These are phyloP conservation scores for Anguilla pacifica DNA, from an alignment of 2,797 vertebrate genomes.

Conservation along the genomic window DNA sequence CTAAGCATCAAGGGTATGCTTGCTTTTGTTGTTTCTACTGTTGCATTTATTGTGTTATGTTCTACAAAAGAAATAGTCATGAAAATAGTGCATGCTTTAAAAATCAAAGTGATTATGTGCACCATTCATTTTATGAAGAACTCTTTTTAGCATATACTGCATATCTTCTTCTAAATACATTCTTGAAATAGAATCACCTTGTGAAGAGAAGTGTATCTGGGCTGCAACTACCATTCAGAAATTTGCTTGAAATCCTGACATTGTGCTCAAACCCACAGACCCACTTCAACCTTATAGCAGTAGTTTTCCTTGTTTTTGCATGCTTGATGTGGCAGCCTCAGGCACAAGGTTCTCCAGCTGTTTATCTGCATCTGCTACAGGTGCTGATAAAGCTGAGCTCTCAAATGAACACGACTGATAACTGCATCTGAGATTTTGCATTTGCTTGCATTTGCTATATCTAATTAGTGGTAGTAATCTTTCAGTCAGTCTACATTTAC, in stretches of 20 bases:
- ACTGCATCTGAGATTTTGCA: background rate
- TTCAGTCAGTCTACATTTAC: background rate
- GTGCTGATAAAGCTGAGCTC: background rate
- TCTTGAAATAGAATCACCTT: background rate
- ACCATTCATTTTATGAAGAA: background rate
- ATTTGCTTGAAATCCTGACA: background rate
- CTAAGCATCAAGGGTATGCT: background rate
- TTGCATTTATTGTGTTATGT: background rate
- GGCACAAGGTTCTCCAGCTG: background rate
- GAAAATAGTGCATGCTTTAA: background rate
- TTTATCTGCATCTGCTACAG: background rate
- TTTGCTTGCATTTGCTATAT: background rate
- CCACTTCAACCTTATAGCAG: background rate
- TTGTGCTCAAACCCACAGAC: background rate
- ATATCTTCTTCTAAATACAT: background rate
- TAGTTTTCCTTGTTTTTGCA: background rate
- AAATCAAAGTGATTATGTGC: background rate
- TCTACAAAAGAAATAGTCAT: background rate
- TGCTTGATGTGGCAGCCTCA: background rate
- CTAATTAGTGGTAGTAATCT: background rate
- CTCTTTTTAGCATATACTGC: background rate
- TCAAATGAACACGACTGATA: background rate
- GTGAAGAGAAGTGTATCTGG: background rate
- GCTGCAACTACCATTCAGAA: background rate
- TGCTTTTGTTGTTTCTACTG: no score